Evolutionary conservation across 2,797 vertebrate genomes (phyloP).

Genomic region (Hemitrygon akajei): DNA sequence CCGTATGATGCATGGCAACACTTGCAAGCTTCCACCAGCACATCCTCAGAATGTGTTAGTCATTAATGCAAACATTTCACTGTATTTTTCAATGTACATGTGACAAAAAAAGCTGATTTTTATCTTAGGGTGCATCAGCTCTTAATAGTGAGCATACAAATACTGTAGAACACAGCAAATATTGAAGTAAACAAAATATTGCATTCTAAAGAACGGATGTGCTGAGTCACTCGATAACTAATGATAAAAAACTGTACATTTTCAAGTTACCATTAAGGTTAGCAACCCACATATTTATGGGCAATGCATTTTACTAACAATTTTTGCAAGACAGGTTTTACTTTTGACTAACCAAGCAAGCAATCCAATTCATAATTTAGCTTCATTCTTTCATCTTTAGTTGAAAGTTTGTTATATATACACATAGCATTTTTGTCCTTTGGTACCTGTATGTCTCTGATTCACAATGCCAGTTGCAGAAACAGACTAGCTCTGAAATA

Average conservation of each 20-base stretch:
- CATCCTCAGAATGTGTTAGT: too few species aligned
- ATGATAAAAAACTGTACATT: background rate
- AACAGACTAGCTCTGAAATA: background rate
- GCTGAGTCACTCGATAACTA: background rate
- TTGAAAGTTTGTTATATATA: background rate
- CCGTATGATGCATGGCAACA: too few species aligned
- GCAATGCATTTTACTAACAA: background rate
- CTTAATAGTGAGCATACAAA: background rate
- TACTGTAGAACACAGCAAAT: background rate
- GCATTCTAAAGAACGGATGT: background rate
- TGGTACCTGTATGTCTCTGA: background rate
- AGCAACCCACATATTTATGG: background rate
- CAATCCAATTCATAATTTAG: background rate
- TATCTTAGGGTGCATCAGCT: too few species aligned
- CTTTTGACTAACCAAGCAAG: background rate
- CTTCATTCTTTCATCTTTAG: background rate
- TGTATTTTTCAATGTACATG: too few species aligned
- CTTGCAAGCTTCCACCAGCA: too few species aligned
- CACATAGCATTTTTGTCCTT: background rate
- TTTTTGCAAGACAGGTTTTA: background rate
- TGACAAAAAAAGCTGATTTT: too few species aligned
- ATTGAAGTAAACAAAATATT: background rate
- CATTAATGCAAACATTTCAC: too few species aligned
- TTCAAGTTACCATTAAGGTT: background rate
- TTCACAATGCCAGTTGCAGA: background rate